Evolutionary conservation across 2,888 invertebrate genomes (phyloP).

Genomic region (Apamea sordens): DNA sequence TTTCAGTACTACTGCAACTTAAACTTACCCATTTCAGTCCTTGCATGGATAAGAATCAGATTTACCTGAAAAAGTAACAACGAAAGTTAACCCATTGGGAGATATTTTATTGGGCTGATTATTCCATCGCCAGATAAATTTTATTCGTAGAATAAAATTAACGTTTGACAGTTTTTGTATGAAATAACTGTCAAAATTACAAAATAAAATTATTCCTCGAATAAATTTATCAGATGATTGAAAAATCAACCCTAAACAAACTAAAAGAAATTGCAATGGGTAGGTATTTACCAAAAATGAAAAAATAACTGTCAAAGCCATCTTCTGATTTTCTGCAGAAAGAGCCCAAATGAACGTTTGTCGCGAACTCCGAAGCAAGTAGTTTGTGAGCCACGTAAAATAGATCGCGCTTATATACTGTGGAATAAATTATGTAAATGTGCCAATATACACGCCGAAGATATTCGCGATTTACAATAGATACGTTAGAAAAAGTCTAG

Average conservation of each 20-base stretch:
- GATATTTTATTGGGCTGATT: not conserved
- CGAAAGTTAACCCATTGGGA: not conserved
- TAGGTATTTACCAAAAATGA: conserved; percentile 49
- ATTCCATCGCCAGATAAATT: too few species aligned
- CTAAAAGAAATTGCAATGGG: not conserved
- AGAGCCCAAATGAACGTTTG: conserved; percentile 47
- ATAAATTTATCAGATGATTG: too few species aligned
- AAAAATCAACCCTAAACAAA: not conserved
- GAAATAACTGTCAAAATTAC: too few species aligned
- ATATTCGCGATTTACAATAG: conserved; percentile 36
- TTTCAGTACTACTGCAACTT: not conserved
- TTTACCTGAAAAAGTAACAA: conserved; percentile 53
- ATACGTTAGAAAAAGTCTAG: conserved; percentile 24
- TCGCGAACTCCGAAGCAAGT: conserved; percentile 45
- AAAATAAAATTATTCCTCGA: too few species aligned
- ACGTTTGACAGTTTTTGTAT: too few species aligned
- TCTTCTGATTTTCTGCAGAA: conserved; percentile 30
- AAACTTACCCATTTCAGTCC: conserved; percentile 63
- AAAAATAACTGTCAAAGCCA: conserved; percentile 52
- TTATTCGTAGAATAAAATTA: too few species aligned
- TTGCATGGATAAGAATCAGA: conserved; percentile 53
- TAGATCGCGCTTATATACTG: conserved; percentile 66
- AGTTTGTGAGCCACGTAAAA: conserved; percentile 56
- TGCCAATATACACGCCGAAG: conserved; percentile 50
- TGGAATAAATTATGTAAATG: conserved; percentile 62